These are phyloP conservation scores for Aix galericulata DNA, from an alignment of 2,113 vertebrate species.

Conservation along the genomic window DNA sequence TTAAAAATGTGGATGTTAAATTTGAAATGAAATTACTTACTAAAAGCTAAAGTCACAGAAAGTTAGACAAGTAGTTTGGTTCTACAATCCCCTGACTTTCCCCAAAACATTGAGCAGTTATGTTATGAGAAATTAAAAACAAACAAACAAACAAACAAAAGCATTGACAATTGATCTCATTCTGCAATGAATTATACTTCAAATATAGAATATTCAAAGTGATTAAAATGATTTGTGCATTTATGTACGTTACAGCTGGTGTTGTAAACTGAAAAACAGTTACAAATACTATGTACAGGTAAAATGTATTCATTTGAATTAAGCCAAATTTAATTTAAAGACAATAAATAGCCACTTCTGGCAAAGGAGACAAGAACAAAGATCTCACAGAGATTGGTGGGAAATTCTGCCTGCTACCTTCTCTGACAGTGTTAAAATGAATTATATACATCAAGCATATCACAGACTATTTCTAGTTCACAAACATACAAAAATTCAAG, in stretches of 20 bases:
- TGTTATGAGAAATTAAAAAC: background rate
- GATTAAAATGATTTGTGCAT: background rate
- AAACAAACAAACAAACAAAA: background rate
- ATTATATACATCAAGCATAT: accelerated
- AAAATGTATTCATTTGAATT: background rate
- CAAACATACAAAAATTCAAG: background rate
- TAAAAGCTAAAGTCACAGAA: background rate
- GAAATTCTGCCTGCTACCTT: background rate
- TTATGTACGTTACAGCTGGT: background rate
- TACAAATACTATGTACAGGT: background rate
- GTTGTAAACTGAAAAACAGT: background rate
- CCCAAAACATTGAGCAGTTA: background rate
- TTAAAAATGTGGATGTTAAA: background rate
- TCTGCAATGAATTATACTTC: background rate
- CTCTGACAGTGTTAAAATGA: background rate
- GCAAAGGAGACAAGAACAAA: background rate
- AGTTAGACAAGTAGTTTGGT: background rate
- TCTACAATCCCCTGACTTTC: background rate
- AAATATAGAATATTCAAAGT: background rate
- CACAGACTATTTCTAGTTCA: background rate
- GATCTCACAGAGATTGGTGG: background rate
- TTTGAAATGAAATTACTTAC: background rate
- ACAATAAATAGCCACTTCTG: background rate
- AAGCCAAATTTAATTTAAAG: background rate
- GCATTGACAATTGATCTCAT: background rate